These are phyloP conservation scores for Caenorhabditis doughertyi DNA, from an alignment of 2,888 invertebrate species.

Conservation along the genomic window DNA sequence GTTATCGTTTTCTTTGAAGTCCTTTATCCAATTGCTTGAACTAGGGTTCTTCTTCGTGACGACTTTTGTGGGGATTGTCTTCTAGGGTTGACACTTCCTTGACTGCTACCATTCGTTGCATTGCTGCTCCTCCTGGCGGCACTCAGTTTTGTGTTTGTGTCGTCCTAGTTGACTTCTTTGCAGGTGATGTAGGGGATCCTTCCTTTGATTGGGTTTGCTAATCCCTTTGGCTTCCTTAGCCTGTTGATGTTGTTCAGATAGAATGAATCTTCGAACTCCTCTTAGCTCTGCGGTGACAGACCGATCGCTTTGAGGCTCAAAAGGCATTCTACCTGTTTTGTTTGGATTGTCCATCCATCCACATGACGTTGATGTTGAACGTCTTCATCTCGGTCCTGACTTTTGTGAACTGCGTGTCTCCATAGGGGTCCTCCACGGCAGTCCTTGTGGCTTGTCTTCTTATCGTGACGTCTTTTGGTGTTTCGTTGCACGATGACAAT, in stretches of 20 bases:
- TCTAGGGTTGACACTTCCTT: slow-evolving; percentile 50
- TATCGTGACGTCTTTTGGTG: too few species aligned
- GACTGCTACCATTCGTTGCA: slow-evolving; percentile 2
- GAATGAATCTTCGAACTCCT: not conserved
- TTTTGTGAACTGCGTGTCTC: too few species aligned
- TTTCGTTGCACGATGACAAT: too few species aligned
- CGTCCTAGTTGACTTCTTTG: not conserved
- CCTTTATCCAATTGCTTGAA: slow-evolving; percentile 7
- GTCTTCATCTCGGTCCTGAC: too few species aligned
- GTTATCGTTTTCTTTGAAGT: slow-evolving; percentile 31
- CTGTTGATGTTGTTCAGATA: not conserved
- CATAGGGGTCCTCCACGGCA: too few species aligned
- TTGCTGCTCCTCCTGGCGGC: not conserved
- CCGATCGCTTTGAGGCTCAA: not conserved
- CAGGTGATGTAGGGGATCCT: not conserved
- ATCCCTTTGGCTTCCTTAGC: not conserved
- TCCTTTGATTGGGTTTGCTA: not conserved
- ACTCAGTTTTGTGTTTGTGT: not conserved
- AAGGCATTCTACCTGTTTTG: not conserved
- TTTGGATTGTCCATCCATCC: not conserved
- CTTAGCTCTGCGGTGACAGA: not conserved
- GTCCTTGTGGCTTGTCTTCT: too few species aligned
- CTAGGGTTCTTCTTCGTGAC: slow-evolving; percentile 23
- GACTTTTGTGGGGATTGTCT: slow-evolving; percentile 24
- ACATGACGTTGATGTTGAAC: not conserved